Evolutionary conservation across 2,888 invertebrate genomes (phyloP), one percentile per base, ranked within the genome.

Genomic region (Nudaria mundana): DNA sequence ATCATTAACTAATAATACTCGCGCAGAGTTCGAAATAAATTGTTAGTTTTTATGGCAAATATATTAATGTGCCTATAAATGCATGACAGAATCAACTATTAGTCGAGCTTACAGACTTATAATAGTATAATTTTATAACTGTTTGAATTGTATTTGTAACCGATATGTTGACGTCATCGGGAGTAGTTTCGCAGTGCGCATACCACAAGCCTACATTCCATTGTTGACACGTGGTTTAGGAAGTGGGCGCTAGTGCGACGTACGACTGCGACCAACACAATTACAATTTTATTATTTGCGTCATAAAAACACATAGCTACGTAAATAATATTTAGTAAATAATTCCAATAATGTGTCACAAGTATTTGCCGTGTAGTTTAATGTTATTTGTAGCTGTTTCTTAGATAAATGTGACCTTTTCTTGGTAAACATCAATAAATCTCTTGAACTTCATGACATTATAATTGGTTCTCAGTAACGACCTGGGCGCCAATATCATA

Each of bases 201-300:
- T 66, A 64, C 66, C 63, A 38, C 48, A 48, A 41, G 49, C 52
- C 62, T 42, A 56, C 65, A 66, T 66, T 64, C 64, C 57, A 25
- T 10, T 40, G 52, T 25, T 40, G 63, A 61, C 65, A 66, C 63
- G 61, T 63, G 65, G 55, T 49, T 41, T 44, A 61, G 63, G 61
- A 61, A 56, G 61, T 54, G 59, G 53, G 55, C 48, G 60, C 46
- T 34, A 30, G 47, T 30, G 44, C 18, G 40, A 29, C 14, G 23
- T n/a, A 22, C 13, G 44, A 41, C 56, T 52, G 48, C 56, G 40
- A 57, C 56, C 49, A 37, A 50, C 47, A 40, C 38, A 42, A n/a
- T n/a, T n/a, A n/a, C n/a, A n/a, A n/a, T n/a, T n/a, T n/a, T n/a
- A n/a, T n/a, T n/a, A n/a, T n/a, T n/a, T n/a, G n/a, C n/a, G n/a